Conservation (phyloP, 2,113 vertebrate species). For the Gnathonemus longibarbis region DNA sequence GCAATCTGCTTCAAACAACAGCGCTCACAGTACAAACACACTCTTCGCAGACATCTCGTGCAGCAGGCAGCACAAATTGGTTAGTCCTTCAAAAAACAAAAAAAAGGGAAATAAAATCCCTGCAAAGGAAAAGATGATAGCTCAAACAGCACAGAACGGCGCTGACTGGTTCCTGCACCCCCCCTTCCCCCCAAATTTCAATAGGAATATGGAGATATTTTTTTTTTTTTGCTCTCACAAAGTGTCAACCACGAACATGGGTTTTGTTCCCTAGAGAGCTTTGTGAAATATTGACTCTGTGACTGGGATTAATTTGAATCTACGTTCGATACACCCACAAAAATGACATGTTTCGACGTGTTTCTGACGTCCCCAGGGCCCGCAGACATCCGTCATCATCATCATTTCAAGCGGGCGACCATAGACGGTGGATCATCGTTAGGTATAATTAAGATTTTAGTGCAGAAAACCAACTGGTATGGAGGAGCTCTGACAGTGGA, state of each 20-base stretch:
- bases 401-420: not conserved
- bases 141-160: conserved; percentile 29
- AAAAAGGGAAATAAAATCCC: not conserved
- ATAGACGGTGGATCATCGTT: not conserved
- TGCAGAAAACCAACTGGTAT: not conserved
- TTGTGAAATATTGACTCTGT: conserved; percentile 29
- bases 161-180: not conserved
- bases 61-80: conserved; percentile 25
- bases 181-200: not conserved
- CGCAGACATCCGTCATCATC: conserved; percentile 10
- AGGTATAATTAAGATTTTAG: not conserved
- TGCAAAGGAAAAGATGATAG: conserved; percentile 24
- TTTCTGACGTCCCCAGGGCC: not conserved
- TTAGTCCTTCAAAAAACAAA: not conserved
- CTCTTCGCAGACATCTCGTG: conserved; percentile 20
- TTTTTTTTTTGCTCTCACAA: not conserved
- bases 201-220: not conserved
- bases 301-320: conserved; percentile 32
- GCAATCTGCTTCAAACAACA: conserved; percentile 53
- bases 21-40: conserved; percentile 38
- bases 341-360: conserved; percentile 1
- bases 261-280: conserved; percentile 18
- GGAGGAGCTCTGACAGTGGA: not conserved
- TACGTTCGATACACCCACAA: not conserved
- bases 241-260: conserved; percentile 24